Evolutionary conservation across 2,113 vertebrate species (phyloP), one percentile per base, ranked within the genome.

Genomic region (Ornithorhynchus anatinus): DNA sequence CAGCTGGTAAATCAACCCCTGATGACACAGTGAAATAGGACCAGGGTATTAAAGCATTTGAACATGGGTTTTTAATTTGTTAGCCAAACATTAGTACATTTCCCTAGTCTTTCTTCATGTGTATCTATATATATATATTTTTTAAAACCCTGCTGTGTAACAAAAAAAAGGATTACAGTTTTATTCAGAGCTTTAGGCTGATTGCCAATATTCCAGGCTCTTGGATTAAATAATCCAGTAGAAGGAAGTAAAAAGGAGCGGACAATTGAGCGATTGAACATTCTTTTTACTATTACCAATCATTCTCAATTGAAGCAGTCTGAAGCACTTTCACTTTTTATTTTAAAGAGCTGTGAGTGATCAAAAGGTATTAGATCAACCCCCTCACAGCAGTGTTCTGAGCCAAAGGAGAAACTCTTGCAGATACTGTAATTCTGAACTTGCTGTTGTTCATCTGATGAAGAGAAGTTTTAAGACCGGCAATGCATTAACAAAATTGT

Each of bases 11-110:
- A 61, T 71, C 75, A 83, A 63, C 56, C 76, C 61, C 40, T 61
- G 80, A 82, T 67, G 74, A 79, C 67, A 73, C 25, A 67, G 23
- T 67, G 69, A 69, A 76, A 71, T 39, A 19, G 2, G 43, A 69
- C 71, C 23, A 62, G 8, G 13, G 31, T 60, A 77, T 69, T 80
- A 82, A 87, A 88, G 69, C 14, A 56, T 74, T 75, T 39, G 65
- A 75, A 59, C 60, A 85, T 72, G 43, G 64, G 48, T 56, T 79
- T 80, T 79, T 37, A 69, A 72, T 40, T 52, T 77, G 43, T 62
- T 84, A 77, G 66, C 36, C 64, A 72, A 70, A 72, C 45, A 50
- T 51, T 62, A 59, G 50, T 57, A 76, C 45, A 72, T 50, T 75
- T 72, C 38, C 59, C 71, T 39, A 19, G 39, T 36, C 42, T 66